Base-by-base conservation (phyloP, 1,140 invertebrate species). In the Trichomalopsis sarcophagae region DNA sequence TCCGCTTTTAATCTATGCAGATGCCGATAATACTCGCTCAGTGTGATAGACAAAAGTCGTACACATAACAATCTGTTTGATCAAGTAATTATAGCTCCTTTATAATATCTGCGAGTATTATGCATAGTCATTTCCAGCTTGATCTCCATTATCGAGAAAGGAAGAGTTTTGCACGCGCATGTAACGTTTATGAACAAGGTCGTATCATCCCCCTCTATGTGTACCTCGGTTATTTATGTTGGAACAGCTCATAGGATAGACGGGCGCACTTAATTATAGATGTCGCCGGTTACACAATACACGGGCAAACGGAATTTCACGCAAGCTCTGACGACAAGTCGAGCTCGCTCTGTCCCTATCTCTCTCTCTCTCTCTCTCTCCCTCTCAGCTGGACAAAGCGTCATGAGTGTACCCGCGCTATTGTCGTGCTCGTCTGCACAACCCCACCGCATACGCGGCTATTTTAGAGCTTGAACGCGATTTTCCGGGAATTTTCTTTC, bases 291-390 rank as follows among this genome's bases (percentile, higher is more conserved):
- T 75, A 21, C 36, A 44, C 21, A 75, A 44, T 44, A 62, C 14
- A 21, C 33, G 33, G 73, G n/a, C 11, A 77, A 77, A 77, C 40
- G 40, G 40, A 50, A 50, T 77, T 77, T 77, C 47, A 77, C 27
- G 27, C 55, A 62, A 2, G 47, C 6, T 13, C 50, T 62, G 55
- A 62, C 55, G 21, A 62, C 21, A 62, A 62, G 55, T 62, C 21
- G 17, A 21, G 21, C n/a, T 21, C 14, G 5, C 50, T 55, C 50
- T 21, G 0, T 55, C 50, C 21, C 17, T 55, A 17, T 2, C 27
- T 27, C 1, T 27, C 27, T 27, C 27, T 27, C 27, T 27, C 27
- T 27, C 55, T 62, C 55, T 62, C 55, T n/a, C 55, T 62, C 55
- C 21, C 21, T n/a, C 55, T 62, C 55, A 50, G 14, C 14, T 4